These are phyloP conservation scores for Masticophis lateralis DNA, from an alignment of 2,797 vertebrate species.

Conservation along the genomic window DNA sequence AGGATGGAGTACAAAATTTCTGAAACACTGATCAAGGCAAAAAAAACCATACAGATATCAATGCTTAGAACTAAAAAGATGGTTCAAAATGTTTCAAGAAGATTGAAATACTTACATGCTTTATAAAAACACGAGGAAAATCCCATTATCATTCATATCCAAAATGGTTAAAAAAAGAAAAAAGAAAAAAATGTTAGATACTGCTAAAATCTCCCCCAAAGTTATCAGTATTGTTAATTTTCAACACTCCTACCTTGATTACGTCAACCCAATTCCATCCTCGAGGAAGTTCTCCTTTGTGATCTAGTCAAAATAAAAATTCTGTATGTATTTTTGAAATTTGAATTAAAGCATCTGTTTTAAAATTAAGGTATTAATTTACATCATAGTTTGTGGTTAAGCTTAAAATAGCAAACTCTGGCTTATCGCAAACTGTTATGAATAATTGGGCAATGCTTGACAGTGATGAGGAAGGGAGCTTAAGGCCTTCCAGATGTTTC, in stretches of 20 bases:
- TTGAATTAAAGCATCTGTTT: background rate
- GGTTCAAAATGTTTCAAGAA: conserved; percentile 4
- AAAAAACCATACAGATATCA: background rate
- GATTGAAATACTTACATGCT: conserved; percentile 80
- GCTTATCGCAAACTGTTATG: background rate
- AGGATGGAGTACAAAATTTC: background rate
- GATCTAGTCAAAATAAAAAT: conserved; percentile 67
- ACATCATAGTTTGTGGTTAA: background rate
- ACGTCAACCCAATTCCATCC: conserved; percentile 98
- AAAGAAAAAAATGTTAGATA: conserved; percentile 9
- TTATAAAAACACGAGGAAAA: conserved; percentile 30
- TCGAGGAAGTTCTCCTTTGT: conserved; percentile 93
- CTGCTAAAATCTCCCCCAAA: background rate
- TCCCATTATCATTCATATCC: conserved; percentile 50
- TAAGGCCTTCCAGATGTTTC: background rate
- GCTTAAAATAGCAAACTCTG: background rate
- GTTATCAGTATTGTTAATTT: conserved; percentile 3
- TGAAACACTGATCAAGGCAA: background rate
- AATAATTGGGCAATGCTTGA: background rate
- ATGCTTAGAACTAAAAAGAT: conserved; percentile 25
- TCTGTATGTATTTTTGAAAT: conserved; percentile 41
- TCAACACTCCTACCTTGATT: conserved; percentile 82
- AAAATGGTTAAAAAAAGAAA: conserved; percentile 30
- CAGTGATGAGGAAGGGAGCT: background rate
- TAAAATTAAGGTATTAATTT: background rate